Evolutionary conservation across 2,113 vertebrate genomes (phyloP), one percentile per base, ranked within the genome.

Genomic region (Heliornis fulica): DNA sequence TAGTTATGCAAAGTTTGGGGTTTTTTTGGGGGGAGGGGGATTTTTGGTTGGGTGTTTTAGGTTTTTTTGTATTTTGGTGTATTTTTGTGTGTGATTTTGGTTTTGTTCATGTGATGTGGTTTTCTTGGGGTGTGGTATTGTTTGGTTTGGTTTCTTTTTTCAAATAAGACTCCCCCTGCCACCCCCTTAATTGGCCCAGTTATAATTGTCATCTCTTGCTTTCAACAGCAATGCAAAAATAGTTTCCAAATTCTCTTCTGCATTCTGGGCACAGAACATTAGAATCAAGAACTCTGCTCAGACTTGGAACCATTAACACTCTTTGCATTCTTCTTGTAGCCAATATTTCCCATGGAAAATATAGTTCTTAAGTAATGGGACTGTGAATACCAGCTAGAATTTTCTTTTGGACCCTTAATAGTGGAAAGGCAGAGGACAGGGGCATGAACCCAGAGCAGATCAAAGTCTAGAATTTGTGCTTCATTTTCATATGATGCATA

Each of bases 401-500:
- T 87, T 90, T 43, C 20, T 61, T 86, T 80, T 36, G 29, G 40
- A 15, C 66, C 65, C 56, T 23, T 78, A 40, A 36, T 59, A 34
- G 75, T 79, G 59, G 71, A 28, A 88, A 88, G 32, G 43, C 34
- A 70, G 43, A 77, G 77, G 68, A 63, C 20, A 57, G 23, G 54
- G 32, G 5, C n/a, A 23, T 59, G 76, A 90, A 94, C 54, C 21
- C 32, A 78, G 56, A 86, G 64, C 68, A 92, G 68, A 82, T 78
- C 21, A 40, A 54, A 63, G 60, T 48, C 65, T 88, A 74, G 54
- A 78, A 72, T 78, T 87, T 79, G 83, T 74, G 54, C 76, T 97
- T 97, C 86, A 85, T 96, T 96, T 96, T 96, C 92, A 70, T 95
- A 87, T 53, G 77, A 3, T 90, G 90, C 48, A 46, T 89, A 87